Base-by-base conservation (phyloP, 2,113 vertebrate genomes). In the Monopterus albus region DNA sequence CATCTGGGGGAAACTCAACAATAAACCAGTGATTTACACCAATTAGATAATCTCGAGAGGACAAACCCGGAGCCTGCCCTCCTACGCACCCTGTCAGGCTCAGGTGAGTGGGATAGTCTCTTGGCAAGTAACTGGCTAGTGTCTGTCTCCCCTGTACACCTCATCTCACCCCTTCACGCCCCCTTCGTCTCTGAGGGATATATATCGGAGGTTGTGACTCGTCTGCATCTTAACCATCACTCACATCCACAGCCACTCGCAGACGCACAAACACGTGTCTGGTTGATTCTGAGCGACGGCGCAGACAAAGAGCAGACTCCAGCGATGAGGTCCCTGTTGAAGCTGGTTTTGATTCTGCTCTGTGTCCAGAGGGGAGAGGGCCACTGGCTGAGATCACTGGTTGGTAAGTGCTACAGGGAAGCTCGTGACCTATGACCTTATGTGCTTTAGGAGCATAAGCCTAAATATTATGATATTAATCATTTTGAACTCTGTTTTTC, bases 121-220 rank as follows among this genome's bases (percentile, higher is more conserved):
- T 52, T 82, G 86, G 89, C 85, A 82, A 75, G 77, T 78, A 87
- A 81, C 50, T 82, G 88, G 87, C 88, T 85, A 89, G 82, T 67
- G 50, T 87, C 73, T 85, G 76, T 84, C 84, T 79, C 61, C 62
- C 82, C 52, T 40, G 61, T 78, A 40, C 72, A 69, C 21, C 60
- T 60, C 55, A 17, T 55, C 70, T 72, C 80, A 57, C 64, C 73
- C 65, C 46, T 40, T 68, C 77, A 47, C 71, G n/a, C 75, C 83
- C 72, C 57, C 78, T 45, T 73, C 63, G 68, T 65, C 81, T 81
- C 69, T 7, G 69, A 86, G 75, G 83, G 88, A 75, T 93, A 93
- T 93, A 94, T 92, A 93, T 88, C 81, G 76, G 88, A 88, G 87
- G 86, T 86, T 49, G 86, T 18, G 85, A 85, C 86, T 90, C 68